Evolutionary conservation across 2,113 vertebrate species (phyloP), one percentile per base, ranked within the genome.

Genomic region (Tragulus kanchil): DNA sequence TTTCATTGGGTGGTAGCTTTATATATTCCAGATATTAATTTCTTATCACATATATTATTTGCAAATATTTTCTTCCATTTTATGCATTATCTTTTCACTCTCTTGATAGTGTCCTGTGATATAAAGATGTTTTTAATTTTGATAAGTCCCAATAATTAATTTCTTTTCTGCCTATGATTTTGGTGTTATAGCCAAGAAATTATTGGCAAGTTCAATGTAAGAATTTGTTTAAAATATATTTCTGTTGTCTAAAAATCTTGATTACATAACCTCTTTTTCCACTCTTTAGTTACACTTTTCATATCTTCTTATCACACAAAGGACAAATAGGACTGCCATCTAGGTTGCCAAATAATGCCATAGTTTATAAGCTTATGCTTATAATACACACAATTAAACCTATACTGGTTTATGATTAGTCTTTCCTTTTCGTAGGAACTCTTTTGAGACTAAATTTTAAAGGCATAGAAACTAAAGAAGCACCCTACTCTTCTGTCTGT

Each of bases 81-180:
- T 77, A 13, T 87, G n/a, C 16, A 61, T 83, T 69, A 1, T 45
- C 28, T 90, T 89, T 83, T 73, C 5, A 69, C 3, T 28, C 25
- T 36, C 14, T 83, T 78, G 59, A 62, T 26, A 56, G 9, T 75
- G 6, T 45, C 26, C 13, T 83, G 92, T 82, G 16, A 62, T 73
- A 2, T 4, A 78, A 5, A 31, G 26, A 93, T 11, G 6, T 15
- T 81, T 85, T 89, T 52, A 59, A n/a, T 42, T 92, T 90, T 84
- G 3, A 73, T 58, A n/a, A 93, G 48, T 15, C 88, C 8, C 1
- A 79, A 21, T 90, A 59, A 42, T 82, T 15, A 52, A 26, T 77
- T 54, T 95, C 92, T 94, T 93, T 48, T 31, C 45, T 69, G 21
- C 13, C 52, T 69, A 3, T 91, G 31, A 19, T 59, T 93, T 93